Evolutionary conservation across 2,888 invertebrate species (phyloP), one percentile per base, ranked within the genome.

Genomic region (Ferrisia virgata): DNA sequence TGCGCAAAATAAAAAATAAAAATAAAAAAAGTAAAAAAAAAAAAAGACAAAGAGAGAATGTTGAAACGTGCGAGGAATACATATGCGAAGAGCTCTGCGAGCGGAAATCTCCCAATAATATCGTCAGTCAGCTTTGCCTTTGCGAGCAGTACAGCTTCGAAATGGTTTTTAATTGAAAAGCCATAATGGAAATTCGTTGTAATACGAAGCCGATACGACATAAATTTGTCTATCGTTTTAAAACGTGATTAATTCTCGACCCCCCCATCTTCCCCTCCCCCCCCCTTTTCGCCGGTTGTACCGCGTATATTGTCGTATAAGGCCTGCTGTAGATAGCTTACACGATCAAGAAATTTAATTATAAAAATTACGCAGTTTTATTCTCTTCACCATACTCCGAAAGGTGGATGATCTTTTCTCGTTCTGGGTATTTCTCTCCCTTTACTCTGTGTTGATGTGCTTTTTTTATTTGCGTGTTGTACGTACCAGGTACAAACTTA

Each of bases 131-230:
- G 8, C n/a, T 22, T 53, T 22, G 53, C 53, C 53, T 22, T 8
- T 22, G 22, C 53, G 36, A 36, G 36, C n/a, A 36, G 36, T 1
- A 3, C 53, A 6, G 22, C 36, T 9, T 22, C 15, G 18, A 76
- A 76, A 76, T 76, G 33, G 33, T 18, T 76, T 76, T 76, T 36
- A 76, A 76, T 76, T 76, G 72, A 36, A 76, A 76, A 76, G 9
- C 72, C 72, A 36, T 76, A 76, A 76, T 76, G 72, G 72, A 76
- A 76, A 76, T 76, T 76, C 72, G 72, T 36, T 76, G 72, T 76
- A 33, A 36, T 76, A 28, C 36, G 72, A 31, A 2, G 36, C 72
- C 15, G 64, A 25, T 64, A 64, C 64, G 64, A 64, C 64, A 64
- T 28, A 64, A 64, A 64, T 64, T 64, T 64, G 64, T 64, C 64